These are phyloP conservation scores for Drosophila tropicalis DNA, from an alignment of 1,140 invertebrate genomes.

Conservation along the genomic window DNA sequence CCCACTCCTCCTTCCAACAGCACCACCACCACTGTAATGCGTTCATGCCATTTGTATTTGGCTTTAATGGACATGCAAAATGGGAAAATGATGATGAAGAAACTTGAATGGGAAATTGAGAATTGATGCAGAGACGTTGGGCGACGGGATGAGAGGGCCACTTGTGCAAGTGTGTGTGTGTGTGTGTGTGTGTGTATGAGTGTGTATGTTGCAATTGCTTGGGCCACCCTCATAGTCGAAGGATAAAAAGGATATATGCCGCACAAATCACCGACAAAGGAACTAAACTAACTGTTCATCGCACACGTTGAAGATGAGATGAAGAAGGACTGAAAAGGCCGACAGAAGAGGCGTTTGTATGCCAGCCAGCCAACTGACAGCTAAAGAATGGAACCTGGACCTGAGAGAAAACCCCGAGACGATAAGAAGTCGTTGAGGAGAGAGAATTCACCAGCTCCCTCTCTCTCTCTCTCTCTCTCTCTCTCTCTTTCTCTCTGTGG, in stretches of 20 bases:
- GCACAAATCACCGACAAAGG: conserved; percentile 69
- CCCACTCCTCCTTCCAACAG: too few species aligned
- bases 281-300: conserved; percentile 71
- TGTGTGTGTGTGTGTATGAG: conserved; percentile 67
- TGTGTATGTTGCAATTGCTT: conserved; percentile 42
- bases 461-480: too few species aligned
- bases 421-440: conserved; percentile 52
- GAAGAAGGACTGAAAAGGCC: conserved; percentile 36
- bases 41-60: conserved; percentile 49
- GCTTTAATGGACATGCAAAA: conserved; percentile 63
- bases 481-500: conserved; percentile 2
- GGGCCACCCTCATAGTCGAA: conserved; percentile 64
- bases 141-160: conserved; percentile 40
- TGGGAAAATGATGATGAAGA: conserved; percentile 31
- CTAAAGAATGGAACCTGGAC: conserved; percentile 69
- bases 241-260: conserved; percentile 71
- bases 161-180: conserved; percentile 50
- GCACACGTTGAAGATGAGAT: conserved; percentile 72
- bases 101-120: conserved; percentile 25
- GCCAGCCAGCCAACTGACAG: conserved; percentile 62
- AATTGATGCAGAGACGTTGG: conserved; percentile 18
- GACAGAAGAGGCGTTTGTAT: conserved; percentile 63
- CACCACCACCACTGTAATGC: conserved; percentile 6
- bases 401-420: conserved; percentile 30
- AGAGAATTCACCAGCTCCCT: conserved; percentile 18